Evolutionary conservation across 2,113 vertebrate genomes (phyloP), one percentile per base, ranked within the genome.

Genomic region (Bubo bubo): DNA sequence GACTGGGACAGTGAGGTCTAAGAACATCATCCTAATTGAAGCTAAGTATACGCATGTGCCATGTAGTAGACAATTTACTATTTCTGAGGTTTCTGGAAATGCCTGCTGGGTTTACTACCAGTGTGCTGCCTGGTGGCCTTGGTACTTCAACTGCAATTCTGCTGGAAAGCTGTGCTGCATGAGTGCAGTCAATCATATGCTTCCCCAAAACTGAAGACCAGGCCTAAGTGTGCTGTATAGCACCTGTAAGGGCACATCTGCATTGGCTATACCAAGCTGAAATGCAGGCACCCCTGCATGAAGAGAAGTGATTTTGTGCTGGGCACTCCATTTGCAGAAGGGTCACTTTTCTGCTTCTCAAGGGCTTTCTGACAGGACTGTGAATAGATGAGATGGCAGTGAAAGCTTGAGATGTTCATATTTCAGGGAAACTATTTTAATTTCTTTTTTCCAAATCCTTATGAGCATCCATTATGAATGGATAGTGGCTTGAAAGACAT

Each of bases 141-240:
- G 14, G 14, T 50, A 4, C 19, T n/a, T 21, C 18, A 10, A 20
- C 41, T n/a, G 19, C 21, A 15, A 13, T 37, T 53, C 17, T 45
- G 37, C 47, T 45, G 32, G 39, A 32, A 73, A 63, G 82, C 58
- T 17, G 10, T 10, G 14, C 59, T 0, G 8, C 5, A 0, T 17
- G 17, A 55, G 70, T 1, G 10, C 2, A 3, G 41, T 7, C 27
- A 5, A 2, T 64, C 27, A 5, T 21, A 18, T 0, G 55, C 39
- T 47, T 55, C 56, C 28, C 39, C 19, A 14, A 47, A 23, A 22
- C 39, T 47, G 1, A 45, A 37, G 37, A 11, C 17, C 10, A 2
- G 22, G 34, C 27, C 27, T 18, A 7, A 4, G 16, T 9, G 17
- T 20, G 45, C 32, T 67, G 9, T 3, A 3, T 15, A 43, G 37